phyloP scores from a whole-genome alignment of 2,888 invertebrate species.

The Arge pagana region DNA sequence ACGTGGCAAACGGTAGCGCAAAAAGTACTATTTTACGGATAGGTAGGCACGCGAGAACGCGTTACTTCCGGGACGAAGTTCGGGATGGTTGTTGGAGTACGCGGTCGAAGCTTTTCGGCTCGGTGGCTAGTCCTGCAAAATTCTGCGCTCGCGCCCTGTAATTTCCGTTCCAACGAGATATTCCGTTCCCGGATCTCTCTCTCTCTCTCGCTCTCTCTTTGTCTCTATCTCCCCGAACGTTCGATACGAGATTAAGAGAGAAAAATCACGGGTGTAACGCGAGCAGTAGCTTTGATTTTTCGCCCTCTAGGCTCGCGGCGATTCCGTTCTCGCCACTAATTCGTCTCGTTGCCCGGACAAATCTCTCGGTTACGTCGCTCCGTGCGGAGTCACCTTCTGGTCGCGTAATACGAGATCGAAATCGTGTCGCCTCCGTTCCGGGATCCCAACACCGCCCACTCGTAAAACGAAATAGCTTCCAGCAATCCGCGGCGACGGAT shows the following conservation, averaged over 20 bases:
- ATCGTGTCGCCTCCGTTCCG: constrained; percentile 25
- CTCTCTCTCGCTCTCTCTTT: constrained; percentile 28
- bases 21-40: constrained; percentile 9
- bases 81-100: background rate
- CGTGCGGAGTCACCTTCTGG: constrained; percentile 30
- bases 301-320: too few species aligned
- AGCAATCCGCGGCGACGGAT: constrained; percentile 9
- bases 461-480: constrained; percentile 21
- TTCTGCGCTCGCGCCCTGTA: constrained; percentile 35
- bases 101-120: background rate
- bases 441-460: constrained; percentile 20
- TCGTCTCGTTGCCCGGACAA: too few species aligned
- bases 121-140: constrained; percentile 12
- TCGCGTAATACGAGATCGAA: constrained; percentile 36
- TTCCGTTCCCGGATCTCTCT: constrained; percentile 39
- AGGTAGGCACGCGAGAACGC: constrained; percentile 14
- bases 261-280: too few species aligned
- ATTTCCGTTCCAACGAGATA: constrained; percentile 33
- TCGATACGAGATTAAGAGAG: too few species aligned
- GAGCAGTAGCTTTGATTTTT: too few species aligned
- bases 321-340: too few species aligned
- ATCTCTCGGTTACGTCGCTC: too few species aligned
- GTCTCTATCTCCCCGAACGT: too few species aligned
- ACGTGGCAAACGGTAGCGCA: too few species aligned
- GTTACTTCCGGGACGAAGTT: constrained; percentile 14